Conservation (phyloP, 2,888 invertebrate genomes). For the Acrocyrtus sp. region DNA sequence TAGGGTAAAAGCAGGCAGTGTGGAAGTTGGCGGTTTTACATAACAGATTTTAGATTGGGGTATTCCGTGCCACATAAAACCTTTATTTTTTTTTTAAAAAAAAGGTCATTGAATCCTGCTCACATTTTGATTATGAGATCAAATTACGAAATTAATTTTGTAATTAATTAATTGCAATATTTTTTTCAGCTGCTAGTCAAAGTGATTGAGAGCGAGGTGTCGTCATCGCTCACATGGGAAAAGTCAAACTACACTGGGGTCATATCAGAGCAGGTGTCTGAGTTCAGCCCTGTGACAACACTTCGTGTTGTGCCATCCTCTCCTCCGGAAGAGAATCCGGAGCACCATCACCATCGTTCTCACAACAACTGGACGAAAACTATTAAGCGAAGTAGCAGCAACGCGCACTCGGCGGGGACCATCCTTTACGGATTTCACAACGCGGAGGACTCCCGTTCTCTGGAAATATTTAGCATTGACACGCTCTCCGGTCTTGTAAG, state of each 20-base stretch:
- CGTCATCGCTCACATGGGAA: conserved; percentile 62
- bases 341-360: neutral
- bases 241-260: conserved; percentile 60
- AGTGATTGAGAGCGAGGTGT: conserved; percentile 61
- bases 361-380: conserved; percentile 18
- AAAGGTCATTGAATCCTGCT: neutral
- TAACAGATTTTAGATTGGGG: neutral
- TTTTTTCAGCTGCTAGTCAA: conserved; percentile 57
- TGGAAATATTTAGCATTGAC: conserved; percentile 80
- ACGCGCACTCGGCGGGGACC: conserved; percentile 43
- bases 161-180: neutral
- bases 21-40: neutral
- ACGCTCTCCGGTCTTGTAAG: conserved; percentile 85
- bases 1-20: no score
- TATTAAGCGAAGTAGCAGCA: neutral
- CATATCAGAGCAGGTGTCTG: conserved; percentile 55
- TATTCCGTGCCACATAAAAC: neutral
- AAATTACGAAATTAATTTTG: neutral
- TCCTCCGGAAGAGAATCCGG: no score
- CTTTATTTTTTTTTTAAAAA: neutral
- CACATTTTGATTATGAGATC: neutral
- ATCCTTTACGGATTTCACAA: conserved; percentile 63
- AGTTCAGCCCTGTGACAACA: conserved; percentile 55
- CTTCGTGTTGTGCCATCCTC: conserved; percentile 47
- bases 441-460: conserved; percentile 58